Evolutionary conservation across 64 coral and sea anemone species (phyloP), one percentile per base, ranked within the genome.

Genomic region (Orbicella faveolata): DNA sequence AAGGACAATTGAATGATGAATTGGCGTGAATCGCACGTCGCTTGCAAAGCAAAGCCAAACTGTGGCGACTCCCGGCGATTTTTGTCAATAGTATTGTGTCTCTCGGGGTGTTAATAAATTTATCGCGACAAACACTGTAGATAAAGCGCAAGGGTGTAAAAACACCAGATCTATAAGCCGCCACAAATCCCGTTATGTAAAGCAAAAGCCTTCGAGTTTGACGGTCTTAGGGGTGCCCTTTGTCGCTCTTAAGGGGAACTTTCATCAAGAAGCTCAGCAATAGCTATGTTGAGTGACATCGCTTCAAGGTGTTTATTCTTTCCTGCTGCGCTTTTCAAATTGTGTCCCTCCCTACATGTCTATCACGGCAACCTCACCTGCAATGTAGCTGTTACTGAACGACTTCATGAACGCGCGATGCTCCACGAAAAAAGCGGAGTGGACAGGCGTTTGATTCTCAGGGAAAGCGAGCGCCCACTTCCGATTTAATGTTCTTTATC

Each of bases 261-360:
- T 89, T 36, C 15, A 77, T 19, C 57, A 70, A 61, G 39, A 84
- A 37, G 36, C 20, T 89, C 76, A 59, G 79, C 79, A 82, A 81
- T 81, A 89, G 69, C 75, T 78, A 70, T 61, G 87, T 77, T 94
- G 87, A 93, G 82, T 83, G 92, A 88, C 83, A 97, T 91, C 90
- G 95, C 92, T 97, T 67, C 48, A 87, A 97, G 95, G 90, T 97
- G 95, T 97, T 97, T 97, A 97, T 87, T 79, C 73, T 88, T 79
- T 88, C 95, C 80, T 76, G 95, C 92, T 97, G 95, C 1, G 95
- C 90, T 84, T 94, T 97, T 97, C 95, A 97, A 97, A 97, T 84
- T 87, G 61, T 89, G 89, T 87, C 93, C 92, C 92, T 89, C 89
- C 95, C 95, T 78, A 97, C 77, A 76, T 90, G 95, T 97, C 95